Conservation (phyloP, 2,888 invertebrate genomes). For the Dexiosoma caninum region DNA sequence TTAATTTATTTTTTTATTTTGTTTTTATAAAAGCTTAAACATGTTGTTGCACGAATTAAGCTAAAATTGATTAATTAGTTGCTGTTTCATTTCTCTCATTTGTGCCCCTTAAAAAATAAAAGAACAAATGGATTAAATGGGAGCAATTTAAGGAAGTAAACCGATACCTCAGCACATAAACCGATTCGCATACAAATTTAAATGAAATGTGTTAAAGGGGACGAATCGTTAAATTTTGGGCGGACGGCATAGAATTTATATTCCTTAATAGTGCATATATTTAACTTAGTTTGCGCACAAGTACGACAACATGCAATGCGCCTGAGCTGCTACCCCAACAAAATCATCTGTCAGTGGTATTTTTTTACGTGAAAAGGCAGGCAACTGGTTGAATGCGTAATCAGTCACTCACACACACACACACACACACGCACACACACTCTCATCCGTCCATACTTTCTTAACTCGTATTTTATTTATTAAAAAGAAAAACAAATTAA, state of each 20-base stretch:
- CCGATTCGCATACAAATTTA: neutral
- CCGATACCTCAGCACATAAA: neutral
- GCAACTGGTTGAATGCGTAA: slow-evolving; percentile 45
- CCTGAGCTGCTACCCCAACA: neutral
- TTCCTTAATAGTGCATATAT: slow-evolving; percentile 12
- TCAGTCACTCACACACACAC: neutral
- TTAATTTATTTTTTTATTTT: neutral
- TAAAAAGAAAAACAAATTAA: neutral
- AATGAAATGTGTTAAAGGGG: slow-evolving; percentile 49
- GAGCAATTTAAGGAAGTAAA: neutral
- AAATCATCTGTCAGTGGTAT: neutral
- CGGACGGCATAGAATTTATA: slow-evolving; percentile 33
- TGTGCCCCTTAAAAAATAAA: neutral
- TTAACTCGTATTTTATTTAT: neutral
- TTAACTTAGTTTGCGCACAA: neutral
- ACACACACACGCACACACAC: neutral
- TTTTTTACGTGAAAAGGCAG: neutral
- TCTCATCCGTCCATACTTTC: too few species aligned
- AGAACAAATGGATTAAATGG: neutral
- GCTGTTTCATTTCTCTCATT: neutral
- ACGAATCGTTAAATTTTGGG: slow-evolving; percentile 53
- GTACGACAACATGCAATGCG: slow-evolving; percentile 15
- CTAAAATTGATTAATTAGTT: slow-evolving; percentile 8
- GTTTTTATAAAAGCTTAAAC: neutral
- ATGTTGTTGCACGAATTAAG: neutral